phyloP scores from a whole-genome alignment of 2,888 invertebrate species.

The Pristionchus mayeri region DNA sequence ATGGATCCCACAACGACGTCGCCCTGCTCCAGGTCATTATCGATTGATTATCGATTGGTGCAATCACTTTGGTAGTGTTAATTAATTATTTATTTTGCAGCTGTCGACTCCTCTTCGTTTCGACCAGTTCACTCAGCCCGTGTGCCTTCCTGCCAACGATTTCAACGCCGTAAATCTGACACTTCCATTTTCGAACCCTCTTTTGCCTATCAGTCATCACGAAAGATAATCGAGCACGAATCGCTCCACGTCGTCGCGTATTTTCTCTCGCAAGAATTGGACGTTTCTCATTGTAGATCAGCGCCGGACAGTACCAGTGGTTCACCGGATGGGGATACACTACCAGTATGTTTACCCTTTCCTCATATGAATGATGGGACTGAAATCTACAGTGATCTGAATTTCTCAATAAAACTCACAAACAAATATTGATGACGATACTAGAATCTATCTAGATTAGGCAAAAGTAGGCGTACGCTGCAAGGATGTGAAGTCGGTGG shows the following conservation, averaged over 20 bases:
- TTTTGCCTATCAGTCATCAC: too few relatives aligned
- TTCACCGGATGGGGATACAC: conserved; percentile 47
- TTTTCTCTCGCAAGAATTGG: background rate
- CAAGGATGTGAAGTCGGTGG: too few relatives aligned
- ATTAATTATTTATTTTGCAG: background rate
- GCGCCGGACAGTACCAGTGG: conserved; percentile 17
- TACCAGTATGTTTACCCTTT: conserved; percentile 1
- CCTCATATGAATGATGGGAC: too few relatives aligned
- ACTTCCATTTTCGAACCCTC: too few relatives aligned
- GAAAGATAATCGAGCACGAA: background rate
- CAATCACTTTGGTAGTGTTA: too few relatives aligned
- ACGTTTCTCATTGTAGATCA: background rate
- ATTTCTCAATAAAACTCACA: too few relatives aligned
- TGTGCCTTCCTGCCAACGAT: conserved; percentile 37
- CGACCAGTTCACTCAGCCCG: conserved; percentile 41
- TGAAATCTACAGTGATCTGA: too few relatives aligned
- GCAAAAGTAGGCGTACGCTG: background rate
- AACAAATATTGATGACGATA: too few relatives aligned
- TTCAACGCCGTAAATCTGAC: conserved; percentile 30
- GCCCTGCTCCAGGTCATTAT: conserved; percentile 36
- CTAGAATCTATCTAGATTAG: background rate
- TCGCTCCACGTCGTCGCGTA: background rate
- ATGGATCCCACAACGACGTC: conserved; percentile 33
- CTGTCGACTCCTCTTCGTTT: conserved; percentile 41
- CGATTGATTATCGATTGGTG: background rate